These are phyloP conservation scores for Holcopasites calliopsidis DNA, from an alignment of 1,140 invertebrate species.

Conservation along the genomic window DNA sequence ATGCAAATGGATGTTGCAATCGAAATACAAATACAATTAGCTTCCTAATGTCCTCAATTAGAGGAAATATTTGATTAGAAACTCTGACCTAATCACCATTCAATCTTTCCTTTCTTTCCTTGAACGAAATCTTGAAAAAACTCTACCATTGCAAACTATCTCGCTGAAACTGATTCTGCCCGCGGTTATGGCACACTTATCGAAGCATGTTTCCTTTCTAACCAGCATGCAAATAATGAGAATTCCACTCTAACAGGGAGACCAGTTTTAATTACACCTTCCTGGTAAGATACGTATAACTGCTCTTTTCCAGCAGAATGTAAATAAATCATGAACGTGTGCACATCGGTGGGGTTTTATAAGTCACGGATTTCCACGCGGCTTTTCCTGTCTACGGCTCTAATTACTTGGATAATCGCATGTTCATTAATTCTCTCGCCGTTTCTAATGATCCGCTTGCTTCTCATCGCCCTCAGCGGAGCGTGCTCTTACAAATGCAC, in stretches of 20 bases:
- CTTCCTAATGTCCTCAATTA: too few relatives aligned
- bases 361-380: not conserved
- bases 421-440: not conserved
- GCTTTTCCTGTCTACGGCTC: not conserved
- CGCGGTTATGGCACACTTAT: not conserved
- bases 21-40: too few relatives aligned
- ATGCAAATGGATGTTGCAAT: too few relatives aligned
- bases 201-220: not conserved
- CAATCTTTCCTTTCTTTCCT: too few relatives aligned
- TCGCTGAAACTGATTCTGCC: not conserved
- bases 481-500: not conserved
- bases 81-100: too few relatives aligned
- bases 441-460: not conserved
- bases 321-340: not conserved
- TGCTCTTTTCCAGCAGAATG: not conserved
- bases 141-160: not conserved
- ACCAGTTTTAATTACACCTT: not conserved
- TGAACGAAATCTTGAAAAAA: too few relatives aligned
- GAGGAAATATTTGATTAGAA: too few relatives aligned
- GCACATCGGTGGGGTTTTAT: not conserved
- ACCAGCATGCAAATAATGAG: not conserved
- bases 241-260: not conserved
- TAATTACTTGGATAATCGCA: not conserved
- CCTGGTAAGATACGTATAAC: not conserved
- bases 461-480: too few relatives aligned